These are phyloP conservation scores for Willisornis vidua DNA, from an alignment of 2,113 vertebrate species.

Conservation along the genomic window DNA sequence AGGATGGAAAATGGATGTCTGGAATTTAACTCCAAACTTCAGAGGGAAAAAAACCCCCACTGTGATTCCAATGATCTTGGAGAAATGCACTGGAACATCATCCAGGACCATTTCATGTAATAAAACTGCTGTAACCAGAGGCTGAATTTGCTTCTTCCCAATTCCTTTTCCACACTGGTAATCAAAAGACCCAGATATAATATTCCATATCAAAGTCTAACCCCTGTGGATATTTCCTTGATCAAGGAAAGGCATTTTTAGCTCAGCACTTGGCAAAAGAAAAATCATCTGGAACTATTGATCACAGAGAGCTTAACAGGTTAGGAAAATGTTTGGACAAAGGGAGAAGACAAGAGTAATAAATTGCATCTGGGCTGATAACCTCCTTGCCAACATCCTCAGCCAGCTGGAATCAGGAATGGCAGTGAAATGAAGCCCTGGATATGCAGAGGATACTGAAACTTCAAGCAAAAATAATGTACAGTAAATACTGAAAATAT, in stretches of 20 bases:
- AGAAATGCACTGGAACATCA: background rate
- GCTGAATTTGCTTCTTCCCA: background rate
- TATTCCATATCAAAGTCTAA: background rate
- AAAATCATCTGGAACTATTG: background rate
- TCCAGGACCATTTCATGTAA: background rate
- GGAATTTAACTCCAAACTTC: background rate
- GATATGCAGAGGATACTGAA: background rate
- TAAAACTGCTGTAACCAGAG: background rate
- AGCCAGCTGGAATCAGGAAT: conserved; percentile 10
- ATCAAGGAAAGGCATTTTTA: conserved; percentile 14
- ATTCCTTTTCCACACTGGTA: accelerated
- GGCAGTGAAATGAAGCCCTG: background rate
- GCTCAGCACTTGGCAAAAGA: conserved; percentile 30
- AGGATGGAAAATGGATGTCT: background rate
- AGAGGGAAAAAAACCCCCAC: background rate
- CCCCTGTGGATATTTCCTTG: background rate
- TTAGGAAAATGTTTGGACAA: conserved; percentile 50
- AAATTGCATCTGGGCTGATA: conserved; percentile 22
- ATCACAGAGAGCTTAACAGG: conserved; percentile 14
- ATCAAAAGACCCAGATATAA: background rate
- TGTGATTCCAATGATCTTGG: background rate
- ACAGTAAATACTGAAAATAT: background rate
- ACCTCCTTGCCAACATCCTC: conserved; percentile 1
- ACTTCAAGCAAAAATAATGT: background rate
- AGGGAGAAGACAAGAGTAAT: conserved; percentile 19